Conservation (phyloP, 30 jellyfish, hydroid and myxozoan genomes). For the Turritopsis rubra region DNA sequence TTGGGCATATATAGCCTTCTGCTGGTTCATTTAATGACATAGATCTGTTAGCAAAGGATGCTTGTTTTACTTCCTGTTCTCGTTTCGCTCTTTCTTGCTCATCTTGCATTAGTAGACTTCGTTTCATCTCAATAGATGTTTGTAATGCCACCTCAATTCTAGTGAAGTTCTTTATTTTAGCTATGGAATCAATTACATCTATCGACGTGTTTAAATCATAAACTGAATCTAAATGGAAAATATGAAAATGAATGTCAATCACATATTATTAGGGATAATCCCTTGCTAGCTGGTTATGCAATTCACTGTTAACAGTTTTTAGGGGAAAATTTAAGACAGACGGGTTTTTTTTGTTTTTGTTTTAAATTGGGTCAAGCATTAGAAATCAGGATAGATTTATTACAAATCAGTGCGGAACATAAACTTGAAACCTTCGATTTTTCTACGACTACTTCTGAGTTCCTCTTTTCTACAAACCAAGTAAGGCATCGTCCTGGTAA, state of each 20-base stretch:
- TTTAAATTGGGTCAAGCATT: neutral
- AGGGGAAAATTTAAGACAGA: no score
- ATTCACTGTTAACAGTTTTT: no score
- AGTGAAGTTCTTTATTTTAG: slow-evolving; percentile 59
- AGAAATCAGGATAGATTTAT: neutral
- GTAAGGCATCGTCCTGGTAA: slow-evolving; percentile 71
- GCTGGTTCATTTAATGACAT: slow-evolving; percentile 89
- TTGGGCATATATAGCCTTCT: slow-evolving; percentile 97
- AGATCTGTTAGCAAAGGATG: slow-evolving; percentile 71
- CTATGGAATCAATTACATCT: slow-evolving; percentile 47
- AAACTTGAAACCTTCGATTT: slow-evolving; percentile 29
- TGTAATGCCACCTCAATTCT: slow-evolving; percentile 75
- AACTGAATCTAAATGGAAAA: slow-evolving; percentile 32
- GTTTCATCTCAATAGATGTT: slow-evolving; percentile 63
- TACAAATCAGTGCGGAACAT: no score
- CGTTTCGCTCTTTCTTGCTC: slow-evolving; percentile 42
- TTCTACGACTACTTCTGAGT: slow-evolving; percentile 24
- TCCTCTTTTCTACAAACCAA: slow-evolving; percentile 58
- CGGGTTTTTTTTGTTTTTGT: neutral
- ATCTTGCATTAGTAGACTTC: slow-evolving; percentile 40
- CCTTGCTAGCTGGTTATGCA: no score
- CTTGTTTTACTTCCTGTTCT: slow-evolving; percentile 43
- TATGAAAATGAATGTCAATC: no score
- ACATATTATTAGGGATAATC: no score
- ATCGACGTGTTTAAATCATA: slow-evolving; percentile 73